Conservation (phyloP, 2,888 invertebrate genomes). For the Eupeodes luniger region DNA sequence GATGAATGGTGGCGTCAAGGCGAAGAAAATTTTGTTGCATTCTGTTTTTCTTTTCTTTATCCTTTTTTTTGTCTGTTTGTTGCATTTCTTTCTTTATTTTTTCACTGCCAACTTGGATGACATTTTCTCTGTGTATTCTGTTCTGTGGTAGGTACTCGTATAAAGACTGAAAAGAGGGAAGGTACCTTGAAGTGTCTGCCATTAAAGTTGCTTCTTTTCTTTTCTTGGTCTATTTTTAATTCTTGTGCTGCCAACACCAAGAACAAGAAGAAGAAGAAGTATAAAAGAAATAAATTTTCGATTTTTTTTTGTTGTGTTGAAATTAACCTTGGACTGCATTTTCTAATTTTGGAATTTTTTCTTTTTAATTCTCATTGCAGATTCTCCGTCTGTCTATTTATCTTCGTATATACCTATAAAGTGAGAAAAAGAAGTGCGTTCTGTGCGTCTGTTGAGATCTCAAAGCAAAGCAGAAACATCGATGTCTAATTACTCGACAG, state of each 20-base stretch:
- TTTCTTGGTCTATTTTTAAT: slow-evolving; percentile 59
- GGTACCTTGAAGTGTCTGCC: slow-evolving; percentile 37
- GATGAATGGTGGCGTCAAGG: slow-evolving; percentile 75
- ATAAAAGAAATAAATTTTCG: slow-evolving; percentile 44
- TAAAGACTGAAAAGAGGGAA: background rate
- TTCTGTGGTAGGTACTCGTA: slow-evolving; percentile 2
- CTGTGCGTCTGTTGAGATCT: slow-evolving; percentile 39
- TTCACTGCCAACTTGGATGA: slow-evolving; percentile 44
- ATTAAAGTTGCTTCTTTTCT: slow-evolving; percentile 33
- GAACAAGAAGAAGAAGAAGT: background rate
- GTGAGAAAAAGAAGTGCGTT: background rate
- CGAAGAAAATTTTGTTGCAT: slow-evolving; percentile 62
- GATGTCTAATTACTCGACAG: slow-evolving; percentile 77
- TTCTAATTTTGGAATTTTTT: slow-evolving; percentile 74
- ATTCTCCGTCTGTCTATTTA: slow-evolving; percentile 42
- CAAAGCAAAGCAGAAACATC: slow-evolving; percentile 68
- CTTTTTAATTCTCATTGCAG: slow-evolving; percentile 52
- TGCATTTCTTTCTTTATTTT: background rate
- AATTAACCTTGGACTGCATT: slow-evolving; percentile 76
- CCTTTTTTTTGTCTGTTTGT: background rate
- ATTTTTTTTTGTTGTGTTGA: slow-evolving; percentile 54
- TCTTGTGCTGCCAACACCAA: slow-evolving; percentile 50
- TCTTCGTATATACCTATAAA: background rate
- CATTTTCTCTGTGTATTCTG: slow-evolving; percentile 24
- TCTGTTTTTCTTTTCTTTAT: slow-evolving; percentile 32